A percentile compares a stretch with the other conserved stretches of the same genome.
phyloP scores from a whole-genome alignment of 64 coral and sea anemone species.

The Dendrophyllia cribrosa region DNA sequence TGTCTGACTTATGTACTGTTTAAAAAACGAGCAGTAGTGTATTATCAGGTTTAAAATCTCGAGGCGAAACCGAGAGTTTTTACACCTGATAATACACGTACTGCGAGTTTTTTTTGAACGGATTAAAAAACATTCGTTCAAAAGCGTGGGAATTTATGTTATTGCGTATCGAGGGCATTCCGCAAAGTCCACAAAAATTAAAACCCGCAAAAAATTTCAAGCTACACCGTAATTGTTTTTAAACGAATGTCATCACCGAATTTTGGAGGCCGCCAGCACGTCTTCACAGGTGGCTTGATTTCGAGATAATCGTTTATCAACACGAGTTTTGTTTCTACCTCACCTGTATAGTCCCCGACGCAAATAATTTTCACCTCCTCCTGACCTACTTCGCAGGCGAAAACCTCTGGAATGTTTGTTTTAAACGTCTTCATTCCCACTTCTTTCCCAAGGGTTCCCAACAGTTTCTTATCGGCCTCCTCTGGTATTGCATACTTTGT shows the following conservation, averaged over 20 bases:
- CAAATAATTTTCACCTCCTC: not conserved
- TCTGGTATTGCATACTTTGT: constrained; percentile 17
- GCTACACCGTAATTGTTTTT: not conserved
- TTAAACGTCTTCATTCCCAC: constrained; percentile 12
- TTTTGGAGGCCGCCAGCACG: not conserved
- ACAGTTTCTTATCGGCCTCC: not conserved
- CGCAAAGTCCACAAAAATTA: not conserved
- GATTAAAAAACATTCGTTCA: too few species aligned
- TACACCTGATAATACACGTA: too few species aligned
- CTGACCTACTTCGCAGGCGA: not conserved
- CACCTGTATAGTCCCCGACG: not conserved
- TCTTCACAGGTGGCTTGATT: not conserved
- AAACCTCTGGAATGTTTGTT: not conserved
- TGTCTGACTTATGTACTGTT: too few species aligned
- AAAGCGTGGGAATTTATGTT: too few species aligned
- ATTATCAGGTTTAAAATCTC: too few species aligned
- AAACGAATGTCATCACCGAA: not conserved
- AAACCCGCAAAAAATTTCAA: too few species aligned
- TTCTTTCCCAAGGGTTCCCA: not conserved
- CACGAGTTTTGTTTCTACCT: not conserved
- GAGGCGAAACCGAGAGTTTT: too few species aligned
- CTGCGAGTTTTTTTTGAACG: too few species aligned
- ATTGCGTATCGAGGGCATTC: too few species aligned
- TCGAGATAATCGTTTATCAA: not conserved
- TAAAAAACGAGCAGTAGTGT: too few species aligned